Percentiles rank a stretch among this genome's conserved stretches.
phyloP scores from a whole-genome alignment of 1,140 invertebrate genomes.

The Globodera rostochiensis region DNA sequence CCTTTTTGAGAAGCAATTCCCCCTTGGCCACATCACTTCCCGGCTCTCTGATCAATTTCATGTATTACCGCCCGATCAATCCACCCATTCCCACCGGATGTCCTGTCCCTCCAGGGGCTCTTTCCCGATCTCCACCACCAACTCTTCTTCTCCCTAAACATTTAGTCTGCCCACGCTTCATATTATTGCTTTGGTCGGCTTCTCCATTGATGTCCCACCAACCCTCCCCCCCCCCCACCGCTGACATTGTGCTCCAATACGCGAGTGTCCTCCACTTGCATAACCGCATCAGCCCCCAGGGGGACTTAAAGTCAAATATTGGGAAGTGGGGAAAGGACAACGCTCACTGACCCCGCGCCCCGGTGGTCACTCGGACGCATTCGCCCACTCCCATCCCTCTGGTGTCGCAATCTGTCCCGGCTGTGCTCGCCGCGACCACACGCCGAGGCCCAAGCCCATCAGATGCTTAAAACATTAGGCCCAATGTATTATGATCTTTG shows the following conservation, averaged over 20 bases:
- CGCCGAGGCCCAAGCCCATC: slow-evolving; percentile 35
- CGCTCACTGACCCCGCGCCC: slow-evolving; percentile 19
- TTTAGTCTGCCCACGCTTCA: not conserved
- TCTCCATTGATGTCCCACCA: too few relatives aligned
- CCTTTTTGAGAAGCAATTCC: slow-evolving; percentile 41
- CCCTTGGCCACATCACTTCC: slow-evolving; percentile 46
- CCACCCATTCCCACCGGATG: slow-evolving; percentile 34
- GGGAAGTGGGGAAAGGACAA: not conserved
- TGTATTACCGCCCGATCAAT: slow-evolving; percentile 18
- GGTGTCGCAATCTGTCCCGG: slow-evolving; percentile 20
- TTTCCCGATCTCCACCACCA: slow-evolving; percentile 41
- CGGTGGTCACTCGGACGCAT: slow-evolving; percentile 56
- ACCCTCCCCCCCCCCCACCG: not conserved
- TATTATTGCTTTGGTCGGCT: not conserved
- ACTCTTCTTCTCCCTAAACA: slow-evolving; percentile 48
- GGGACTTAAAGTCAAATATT: slow-evolving; percentile 29
- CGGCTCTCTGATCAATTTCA: slow-evolving; percentile 42
- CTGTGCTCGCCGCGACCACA: slow-evolving; percentile 39
- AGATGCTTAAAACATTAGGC: slow-evolving; percentile 37
- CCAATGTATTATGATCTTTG: slow-evolving; percentile 3
- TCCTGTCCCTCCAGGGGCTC: slow-evolving; percentile 41
- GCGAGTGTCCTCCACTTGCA: slow-evolving; percentile 50
- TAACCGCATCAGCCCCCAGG: slow-evolving; percentile 52
- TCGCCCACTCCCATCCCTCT: slow-evolving; percentile 19
- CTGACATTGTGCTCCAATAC: slow-evolving; percentile 46